Evolutionary conservation across 2,888 invertebrate species (phyloP).

Genomic region (Malthinus flaveolus): DNA sequence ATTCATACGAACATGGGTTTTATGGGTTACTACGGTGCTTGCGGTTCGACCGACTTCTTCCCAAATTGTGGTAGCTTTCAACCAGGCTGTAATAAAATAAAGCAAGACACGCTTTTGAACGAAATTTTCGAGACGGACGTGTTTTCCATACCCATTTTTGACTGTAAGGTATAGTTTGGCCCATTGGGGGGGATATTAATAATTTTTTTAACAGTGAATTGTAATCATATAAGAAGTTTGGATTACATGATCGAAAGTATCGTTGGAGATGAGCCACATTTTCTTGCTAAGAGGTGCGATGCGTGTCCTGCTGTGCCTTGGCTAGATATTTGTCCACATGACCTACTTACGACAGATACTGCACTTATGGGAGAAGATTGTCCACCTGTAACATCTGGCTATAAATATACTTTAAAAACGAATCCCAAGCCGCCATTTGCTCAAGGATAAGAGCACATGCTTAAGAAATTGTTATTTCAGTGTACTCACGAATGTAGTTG

Average conservation of each 20-base stretch:
- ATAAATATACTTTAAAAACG: not conserved
- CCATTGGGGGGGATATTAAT: not conserved
- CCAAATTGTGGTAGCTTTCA: constrained; percentile 10
- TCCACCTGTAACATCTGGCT: not conserved
- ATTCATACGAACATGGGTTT: constrained; percentile 8
- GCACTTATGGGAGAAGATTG: not conserved
- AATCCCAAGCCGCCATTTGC: not conserved
- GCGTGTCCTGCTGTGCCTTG: constrained; percentile 1
- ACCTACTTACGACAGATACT: not conserved
- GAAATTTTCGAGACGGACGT: not conserved
- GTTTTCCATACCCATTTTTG: not conserved
- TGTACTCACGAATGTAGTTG: too few species aligned
- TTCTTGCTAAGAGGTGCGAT: constrained; percentile 4
- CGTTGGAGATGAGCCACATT: not conserved
- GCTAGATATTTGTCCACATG: not conserved
- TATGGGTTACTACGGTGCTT: constrained; percentile 1
- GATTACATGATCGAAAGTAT: constrained; percentile 11
- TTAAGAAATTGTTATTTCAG: not conserved
- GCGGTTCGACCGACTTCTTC: constrained; percentile 8
- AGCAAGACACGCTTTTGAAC: not conserved
- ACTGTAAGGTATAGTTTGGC: not conserved
- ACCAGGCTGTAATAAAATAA: not conserved
- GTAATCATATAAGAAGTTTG: constrained; percentile 1
- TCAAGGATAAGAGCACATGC: not conserved
- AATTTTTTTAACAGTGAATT: not conserved